Percentiles rank a stretch among this genome's conserved stretches.
phyloP scores from a whole-genome alignment of 2,113 vertebrate species.

The Bagarius yarrelli region DNA sequence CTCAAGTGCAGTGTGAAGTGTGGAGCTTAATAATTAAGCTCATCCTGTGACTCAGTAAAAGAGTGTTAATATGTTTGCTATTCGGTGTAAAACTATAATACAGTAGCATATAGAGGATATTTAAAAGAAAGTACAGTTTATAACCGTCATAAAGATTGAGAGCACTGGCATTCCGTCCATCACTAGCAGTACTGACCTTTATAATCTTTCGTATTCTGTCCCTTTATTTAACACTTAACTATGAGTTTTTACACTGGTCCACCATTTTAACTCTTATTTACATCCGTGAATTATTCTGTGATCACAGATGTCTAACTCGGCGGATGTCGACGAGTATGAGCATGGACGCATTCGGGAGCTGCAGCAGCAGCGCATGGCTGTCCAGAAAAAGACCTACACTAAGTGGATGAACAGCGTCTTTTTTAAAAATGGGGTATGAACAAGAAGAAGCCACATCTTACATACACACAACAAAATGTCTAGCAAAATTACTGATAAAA shows the following conservation, averaged over 20 bases:
- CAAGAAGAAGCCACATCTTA: neutral
- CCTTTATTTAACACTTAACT: neutral
- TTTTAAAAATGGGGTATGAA: conserved; percentile 73
- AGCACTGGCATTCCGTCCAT: neutral
- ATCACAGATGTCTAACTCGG: conserved; percentile 59
- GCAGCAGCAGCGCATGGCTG: conserved; percentile 80
- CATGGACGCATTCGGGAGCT: conserved; percentile 78
- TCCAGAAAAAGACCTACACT: conserved; percentile 93
- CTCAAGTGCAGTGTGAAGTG: neutral
- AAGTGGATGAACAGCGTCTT: conserved; percentile 91
- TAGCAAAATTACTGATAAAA: neutral
- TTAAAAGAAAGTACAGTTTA: neutral
- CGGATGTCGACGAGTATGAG: conserved; percentile 69
- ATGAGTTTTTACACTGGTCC: neutral
- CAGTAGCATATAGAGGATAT: neutral
- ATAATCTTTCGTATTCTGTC: neutral
- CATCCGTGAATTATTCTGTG: neutral
- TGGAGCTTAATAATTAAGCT: conserved; percentile 44
- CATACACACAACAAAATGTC: neutral
- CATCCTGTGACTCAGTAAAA: conserved; percentile 1
- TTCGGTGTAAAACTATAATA: neutral
- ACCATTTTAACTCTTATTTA: neutral
- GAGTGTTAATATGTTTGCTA: neutral
- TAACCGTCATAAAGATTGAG: neutral
- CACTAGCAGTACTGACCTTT: neutral